These are phyloP conservation scores for Megaptera novaeangliae DNA, from an alignment of 2,113 vertebrate species.

Conservation along the genomic window DNA sequence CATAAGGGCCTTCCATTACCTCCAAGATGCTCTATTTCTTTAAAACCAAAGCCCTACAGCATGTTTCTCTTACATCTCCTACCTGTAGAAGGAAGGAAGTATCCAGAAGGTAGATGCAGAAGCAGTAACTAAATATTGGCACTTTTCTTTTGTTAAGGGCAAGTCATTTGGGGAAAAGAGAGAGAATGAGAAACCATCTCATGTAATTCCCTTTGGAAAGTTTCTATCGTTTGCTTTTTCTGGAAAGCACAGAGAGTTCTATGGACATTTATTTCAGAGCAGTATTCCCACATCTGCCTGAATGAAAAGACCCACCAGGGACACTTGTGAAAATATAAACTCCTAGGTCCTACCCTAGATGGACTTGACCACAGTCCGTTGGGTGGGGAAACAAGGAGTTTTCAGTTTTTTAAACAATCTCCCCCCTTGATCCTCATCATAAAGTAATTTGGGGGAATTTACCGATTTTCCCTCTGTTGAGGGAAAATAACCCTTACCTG, in stretches of 20 bases:
- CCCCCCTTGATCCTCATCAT: not conserved
- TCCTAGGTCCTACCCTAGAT: no score
- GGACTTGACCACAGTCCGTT: not conserved
- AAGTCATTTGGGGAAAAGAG: not conserved
- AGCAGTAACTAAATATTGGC: not conserved
- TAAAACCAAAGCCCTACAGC: not conserved
- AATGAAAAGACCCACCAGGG: not conserved
- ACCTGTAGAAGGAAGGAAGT: not conserved
- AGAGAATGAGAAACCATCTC: not conserved
- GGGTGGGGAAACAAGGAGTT: not conserved
- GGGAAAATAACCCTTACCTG: not conserved
- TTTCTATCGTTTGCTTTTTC: not conserved
- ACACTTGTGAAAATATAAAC: not conserved
- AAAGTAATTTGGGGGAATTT: not conserved
- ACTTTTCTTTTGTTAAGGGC: not conserved
- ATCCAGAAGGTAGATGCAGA: not conserved
- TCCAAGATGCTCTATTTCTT: not conserved
- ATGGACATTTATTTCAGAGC: not conserved
- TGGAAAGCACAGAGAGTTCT: not conserved
- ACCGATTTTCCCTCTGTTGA: not conserved
- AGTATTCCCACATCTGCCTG: not conserved
- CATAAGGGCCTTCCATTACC: not conserved
- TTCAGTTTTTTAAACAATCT: not conserved
- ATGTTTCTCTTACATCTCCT: not conserved
- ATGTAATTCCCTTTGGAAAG: slow-evolving; percentile 2